Percentiles rank a stretch among this genome's conserved stretches.
These are phyloP conservation scores for Macrocentrus cingulum DNA, from an alignment of 1,140 invertebrate species.

Conservation along the genomic window DNA sequence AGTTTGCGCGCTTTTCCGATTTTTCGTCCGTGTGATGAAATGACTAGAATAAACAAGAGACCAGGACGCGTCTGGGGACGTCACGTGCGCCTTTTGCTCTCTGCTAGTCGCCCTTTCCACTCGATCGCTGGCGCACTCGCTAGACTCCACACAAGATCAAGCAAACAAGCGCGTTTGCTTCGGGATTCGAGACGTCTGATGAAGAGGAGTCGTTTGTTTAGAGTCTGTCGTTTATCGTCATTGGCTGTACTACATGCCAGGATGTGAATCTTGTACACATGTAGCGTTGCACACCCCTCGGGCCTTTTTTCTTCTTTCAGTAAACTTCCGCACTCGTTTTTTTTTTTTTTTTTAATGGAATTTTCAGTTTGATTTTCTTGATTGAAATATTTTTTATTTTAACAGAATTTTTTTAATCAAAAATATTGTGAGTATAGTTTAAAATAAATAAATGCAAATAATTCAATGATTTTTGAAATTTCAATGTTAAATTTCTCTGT, in stretches of 20 bases:
- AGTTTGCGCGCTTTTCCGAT: slow-evolving; percentile 48
- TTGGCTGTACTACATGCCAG: background rate
- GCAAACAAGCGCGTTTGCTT: slow-evolving; percentile 52
- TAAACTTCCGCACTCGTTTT: slow-evolving; percentile 2
- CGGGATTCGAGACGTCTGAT: slow-evolving; percentile 46
- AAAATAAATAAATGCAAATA: too few relatives aligned
- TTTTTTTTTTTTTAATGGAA: background rate
- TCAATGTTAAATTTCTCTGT: too few relatives aligned
- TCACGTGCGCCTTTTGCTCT: slow-evolving; percentile 48
- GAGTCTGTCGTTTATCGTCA: slow-evolving; percentile 27
- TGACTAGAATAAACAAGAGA: slow-evolving; percentile 54
- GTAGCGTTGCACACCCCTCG: background rate
- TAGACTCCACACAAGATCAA: too few relatives aligned
- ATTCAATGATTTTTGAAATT: too few relatives aligned
- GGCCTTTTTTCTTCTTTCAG: slow-evolving; percentile 1
- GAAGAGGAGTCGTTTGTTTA: slow-evolving; percentile 50
- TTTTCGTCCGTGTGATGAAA: slow-evolving; percentile 54
- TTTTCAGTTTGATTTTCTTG: too few relatives aligned
- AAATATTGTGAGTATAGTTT: too few relatives aligned
- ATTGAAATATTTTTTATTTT: too few relatives aligned
- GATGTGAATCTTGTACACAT: background rate
- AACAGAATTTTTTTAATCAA: too few relatives aligned
- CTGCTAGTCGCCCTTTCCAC: slow-evolving; percentile 31
- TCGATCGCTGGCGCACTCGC: slow-evolving; percentile 19
- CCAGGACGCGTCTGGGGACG: slow-evolving; percentile 37